Conservation (phyloP, 2,888 invertebrate genomes). For the Prosopocoilus inquinatus region DNA sequence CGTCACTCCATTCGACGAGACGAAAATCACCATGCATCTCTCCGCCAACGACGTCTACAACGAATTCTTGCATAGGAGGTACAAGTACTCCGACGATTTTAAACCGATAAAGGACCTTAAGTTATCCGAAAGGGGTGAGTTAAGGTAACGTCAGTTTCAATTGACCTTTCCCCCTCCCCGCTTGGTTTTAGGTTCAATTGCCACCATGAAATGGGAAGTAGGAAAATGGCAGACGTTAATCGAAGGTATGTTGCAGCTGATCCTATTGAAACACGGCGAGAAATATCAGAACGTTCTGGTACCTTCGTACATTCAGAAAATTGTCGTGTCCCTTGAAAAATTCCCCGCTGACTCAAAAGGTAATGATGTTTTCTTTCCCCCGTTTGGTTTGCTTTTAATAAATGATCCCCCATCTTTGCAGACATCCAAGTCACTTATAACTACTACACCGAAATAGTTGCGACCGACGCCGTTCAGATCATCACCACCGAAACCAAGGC, state of each 20-base stretch:
- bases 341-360: constrained; percentile 35
- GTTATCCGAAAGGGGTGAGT: constrained; percentile 43
- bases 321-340: constrained; percentile 48
- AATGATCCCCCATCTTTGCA: background rate
- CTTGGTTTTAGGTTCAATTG: constrained; percentile 33
- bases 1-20: constrained; percentile 48
- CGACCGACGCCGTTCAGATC: constrained; percentile 43
- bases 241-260: constrained; percentile 84
- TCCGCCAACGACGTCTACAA: constrained; percentile 67
- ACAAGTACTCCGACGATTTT: constrained; percentile 50
- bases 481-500: constrained; percentile 36
- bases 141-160: background rate
- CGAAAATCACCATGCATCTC: constrained; percentile 53
- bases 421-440: constrained; percentile 40
- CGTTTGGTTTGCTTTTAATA: background rate
- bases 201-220: background rate
- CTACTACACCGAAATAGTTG: constrained; percentile 40
- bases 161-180: background rate
- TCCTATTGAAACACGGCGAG: constrained; percentile 60
- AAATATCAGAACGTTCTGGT: constrained; percentile 69
- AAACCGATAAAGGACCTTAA: constrained; percentile 39
- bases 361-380: constrained; percentile 4
- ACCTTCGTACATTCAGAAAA: constrained; percentile 61
- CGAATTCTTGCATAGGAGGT: constrained; percentile 69
- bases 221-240: constrained; percentile 83